Evolutionary conservation across 2,888 invertebrate species (phyloP), one percentile per base, ranked within the genome.

Genomic region (Euspilapteryx auroguttella): DNA sequence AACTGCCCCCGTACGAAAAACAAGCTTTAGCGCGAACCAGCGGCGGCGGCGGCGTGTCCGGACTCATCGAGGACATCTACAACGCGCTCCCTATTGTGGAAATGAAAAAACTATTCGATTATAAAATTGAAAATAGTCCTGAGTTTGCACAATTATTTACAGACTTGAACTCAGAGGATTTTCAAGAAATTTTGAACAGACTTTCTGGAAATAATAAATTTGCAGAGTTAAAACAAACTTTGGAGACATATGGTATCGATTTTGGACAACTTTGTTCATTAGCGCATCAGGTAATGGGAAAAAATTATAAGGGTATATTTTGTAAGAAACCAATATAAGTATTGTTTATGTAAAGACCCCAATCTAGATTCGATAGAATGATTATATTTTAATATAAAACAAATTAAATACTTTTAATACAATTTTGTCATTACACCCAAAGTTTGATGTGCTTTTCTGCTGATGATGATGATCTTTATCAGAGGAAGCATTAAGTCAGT

Each of bases 171-270:
- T 48, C 52, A 2, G 37, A 45, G 25, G 50, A 54, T 34, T 53
- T 55, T 32, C 34, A 45, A 32, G 41, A 41, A 13, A 54, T 55
- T 28, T 28, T 53, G 33, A 42, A 39, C 27, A 47, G 41, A 31
- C 39, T 55, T 41, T 36, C 40, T 3, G 31, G 39, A 12, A 50
- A 47, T 31, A 45, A 47, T 1, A 48, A 48, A 34, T 46, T 53
- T 27, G 32, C 34, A 14, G 44, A 48, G 34, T 36, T 51, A 14
- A 51, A 45, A 28, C 32, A 34, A 3, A 39, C 35, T 3, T 48
- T 54, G 15, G 46, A 49, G 34, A 33, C 32, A 27, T 46, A 47
- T 15, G 53, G 55, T 3, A 39, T 53, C 15, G 44, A 49, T 32
- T 49, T 17, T n/a, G n/a, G n/a, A n/a, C n/a, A n/a, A n/a, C n/a